phyloP scores from a whole-genome alignment of 2,113 vertebrate genomes.

The Ia io region DNA sequence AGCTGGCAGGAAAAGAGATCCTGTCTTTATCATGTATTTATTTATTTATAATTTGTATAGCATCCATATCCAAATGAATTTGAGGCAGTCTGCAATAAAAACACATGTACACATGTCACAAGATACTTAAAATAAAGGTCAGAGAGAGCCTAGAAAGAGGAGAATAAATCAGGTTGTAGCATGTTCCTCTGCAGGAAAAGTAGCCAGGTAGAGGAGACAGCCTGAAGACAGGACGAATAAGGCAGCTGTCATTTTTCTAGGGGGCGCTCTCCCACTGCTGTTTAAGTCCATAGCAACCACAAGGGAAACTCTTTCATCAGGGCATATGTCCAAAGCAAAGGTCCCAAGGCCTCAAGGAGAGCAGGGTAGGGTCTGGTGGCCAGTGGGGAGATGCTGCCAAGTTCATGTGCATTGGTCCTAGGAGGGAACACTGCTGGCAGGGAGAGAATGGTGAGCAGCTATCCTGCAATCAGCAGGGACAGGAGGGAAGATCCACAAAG shows the following conservation, averaged over 20 bases:
- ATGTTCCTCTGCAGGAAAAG: neutral
- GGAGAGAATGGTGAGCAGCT: neutral
- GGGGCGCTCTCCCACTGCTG: neutral
- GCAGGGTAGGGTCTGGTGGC: neutral
- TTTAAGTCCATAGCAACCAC: neutral
- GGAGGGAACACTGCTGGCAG: neutral
- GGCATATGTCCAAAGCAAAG: neutral
- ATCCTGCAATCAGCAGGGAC: neutral
- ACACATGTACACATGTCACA: slow-evolving; percentile 67
- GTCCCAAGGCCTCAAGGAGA: neutral
- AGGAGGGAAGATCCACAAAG: neutral
- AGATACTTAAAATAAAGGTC: slow-evolving; percentile 71
- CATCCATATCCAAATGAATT: slow-evolving; percentile 66
- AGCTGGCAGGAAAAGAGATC: slow-evolving; percentile 62
- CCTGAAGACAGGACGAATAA: neutral
- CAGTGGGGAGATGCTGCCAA: neutral
- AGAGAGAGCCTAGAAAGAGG: slow-evolving; percentile 29
- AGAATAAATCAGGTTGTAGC: neutral
- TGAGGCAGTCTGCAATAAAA: slow-evolving; percentile 63
- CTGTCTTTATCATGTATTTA: slow-evolving; percentile 67
- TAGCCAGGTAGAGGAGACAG: neutral
- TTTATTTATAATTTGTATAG: slow-evolving; percentile 72
- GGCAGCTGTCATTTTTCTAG: neutral
- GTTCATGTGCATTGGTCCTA: neutral
- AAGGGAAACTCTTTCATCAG: neutral